Evolutionary conservation across 2,888 invertebrate genomes (phyloP).

Genomic region (Nemotelus pantherinus): DNA sequence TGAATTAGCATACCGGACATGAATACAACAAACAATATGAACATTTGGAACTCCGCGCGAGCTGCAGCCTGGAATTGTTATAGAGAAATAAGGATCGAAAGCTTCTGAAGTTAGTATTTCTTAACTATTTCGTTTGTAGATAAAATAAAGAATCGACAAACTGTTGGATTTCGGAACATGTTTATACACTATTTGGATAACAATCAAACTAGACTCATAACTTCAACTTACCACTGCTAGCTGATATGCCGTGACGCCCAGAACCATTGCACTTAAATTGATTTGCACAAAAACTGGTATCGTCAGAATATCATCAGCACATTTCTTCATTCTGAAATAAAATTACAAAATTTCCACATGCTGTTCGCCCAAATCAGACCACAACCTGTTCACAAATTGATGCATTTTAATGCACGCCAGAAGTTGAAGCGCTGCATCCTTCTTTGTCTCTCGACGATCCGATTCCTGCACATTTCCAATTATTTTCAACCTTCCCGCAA

Average conservation of each 20-base stretch:
- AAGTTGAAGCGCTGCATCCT: not conserved
- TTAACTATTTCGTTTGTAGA: no score
- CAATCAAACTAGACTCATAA: no score
- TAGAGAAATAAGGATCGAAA: no score
- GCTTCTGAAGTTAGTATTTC: no score
- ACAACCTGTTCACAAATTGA: constrained; percentile 16
- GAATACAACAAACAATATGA: constrained; percentile 23
- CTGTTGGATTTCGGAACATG: not conserved
- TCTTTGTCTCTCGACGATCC: not conserved
- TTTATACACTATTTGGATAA: not conserved
- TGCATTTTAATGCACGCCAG: constrained; percentile 13
- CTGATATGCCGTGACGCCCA: not conserved
- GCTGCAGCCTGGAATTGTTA: constrained; percentile 28
- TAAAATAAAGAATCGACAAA: not conserved
- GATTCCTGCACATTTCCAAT: constrained; percentile 4
- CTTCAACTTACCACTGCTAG: not conserved
- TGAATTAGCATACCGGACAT: constrained; percentile 55
- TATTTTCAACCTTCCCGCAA: constrained; percentile 54
- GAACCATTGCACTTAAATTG: not conserved
- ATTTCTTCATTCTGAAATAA: not conserved
- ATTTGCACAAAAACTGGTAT: not conserved
- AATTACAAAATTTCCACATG: not conserved
- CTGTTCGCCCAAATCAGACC: not conserved
- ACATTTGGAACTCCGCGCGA: not conserved
- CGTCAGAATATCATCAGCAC: not conserved